Evolutionary conservation across 2,797 vertebrate genomes (phyloP), one percentile per base, ranked within the genome.

Genomic region (Brachyalestes nurse): DNA sequence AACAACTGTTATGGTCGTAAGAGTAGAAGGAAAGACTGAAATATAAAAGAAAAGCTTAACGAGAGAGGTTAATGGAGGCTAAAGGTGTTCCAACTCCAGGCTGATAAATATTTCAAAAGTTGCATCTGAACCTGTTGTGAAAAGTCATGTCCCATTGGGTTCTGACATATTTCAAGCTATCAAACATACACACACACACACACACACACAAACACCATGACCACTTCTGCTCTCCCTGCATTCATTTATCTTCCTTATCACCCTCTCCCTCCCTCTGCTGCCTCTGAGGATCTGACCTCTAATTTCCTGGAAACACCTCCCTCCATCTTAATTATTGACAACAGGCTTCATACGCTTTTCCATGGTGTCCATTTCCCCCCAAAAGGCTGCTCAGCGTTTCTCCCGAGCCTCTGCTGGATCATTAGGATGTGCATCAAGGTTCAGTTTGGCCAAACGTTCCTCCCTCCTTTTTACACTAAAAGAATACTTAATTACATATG

Each of bases 281-380:
- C 34, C 78, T 82, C 77, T 84, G 16, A 23, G 34, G 61, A 72
- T 34, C 73, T 88, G 78, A 86, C 84, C 87, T 78, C 14, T 38
- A 23, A 51, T 86, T 87, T 89, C 86, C 86, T 87, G 72, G 79
- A 89, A 87, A 45, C 25, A 19, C 75, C 84, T 70, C 8, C 34
- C 67, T 86, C 79, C 86, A 88, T 92, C 91, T 91, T 88, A 88
- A 90, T 90, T 91, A 92, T 92, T 78, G 88, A 89, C 86, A 78
- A 3, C 57, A 53, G 79, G 73, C 62, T 87, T 89, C 87, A 89
- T 80, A 83, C 78, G 51, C 84, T 86, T 82, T 88, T 91, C 88
- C 87, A 78, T 90, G 89, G 88, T 42, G 86, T 88, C 89, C 85
- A 83, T 90, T 86, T 90, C 86, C 34, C 62, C 17, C 34, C 62